Evolutionary conservation across 2,113 vertebrate genomes (phyloP), one percentile per base, ranked within the genome.

Genomic region (Himantopus leucocephalus): DNA sequence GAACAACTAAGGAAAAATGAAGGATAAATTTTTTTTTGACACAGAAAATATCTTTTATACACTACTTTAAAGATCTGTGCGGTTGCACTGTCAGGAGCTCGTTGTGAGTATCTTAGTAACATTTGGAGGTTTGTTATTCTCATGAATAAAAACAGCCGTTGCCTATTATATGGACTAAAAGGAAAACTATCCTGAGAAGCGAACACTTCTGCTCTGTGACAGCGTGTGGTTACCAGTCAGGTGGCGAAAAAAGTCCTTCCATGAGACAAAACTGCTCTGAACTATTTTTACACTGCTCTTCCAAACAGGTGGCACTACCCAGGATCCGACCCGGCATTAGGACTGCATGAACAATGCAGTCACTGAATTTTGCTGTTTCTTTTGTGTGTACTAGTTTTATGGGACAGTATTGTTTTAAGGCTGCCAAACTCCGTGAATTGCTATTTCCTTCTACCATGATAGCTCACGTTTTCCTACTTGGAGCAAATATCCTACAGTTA

Each of bases 301-400:
- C 21, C 73, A 12, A 29, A 70, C 24, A n/a, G 73, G 14, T 32
- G 66, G 26, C 13, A 4, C 18, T 4, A 9, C 47, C 56, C 47
- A 26, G 32, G 8, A 50, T 19, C 53, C 13, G 48, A 29, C 24
- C 19, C 0, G 0, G 35, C 20, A 4, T 9, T 8, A 26, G 50
- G 50, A 22, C 37, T 2, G 24, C 21, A 22, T 1, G 2, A 21
- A 6, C 3, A 14, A 21, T 0, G 16, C 21, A 5, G 5, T 1
- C 14, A 1, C 3, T 24, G 39, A 24, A 55, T 41, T 34, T 13
- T 29, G 21, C 14, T 8, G 24, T 15, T 62, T 21, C 29, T 37
- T 71, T 43, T 55, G 35, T 4, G 3, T 32, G 66, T 47, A 7
- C 37, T 43, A 9, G 20, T 20, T 90, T 27, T 21, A 35, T 26